Evolutionary conservation across 2,113 vertebrate genomes (phyloP).

Genomic region (Arenaria interpres): DNA sequence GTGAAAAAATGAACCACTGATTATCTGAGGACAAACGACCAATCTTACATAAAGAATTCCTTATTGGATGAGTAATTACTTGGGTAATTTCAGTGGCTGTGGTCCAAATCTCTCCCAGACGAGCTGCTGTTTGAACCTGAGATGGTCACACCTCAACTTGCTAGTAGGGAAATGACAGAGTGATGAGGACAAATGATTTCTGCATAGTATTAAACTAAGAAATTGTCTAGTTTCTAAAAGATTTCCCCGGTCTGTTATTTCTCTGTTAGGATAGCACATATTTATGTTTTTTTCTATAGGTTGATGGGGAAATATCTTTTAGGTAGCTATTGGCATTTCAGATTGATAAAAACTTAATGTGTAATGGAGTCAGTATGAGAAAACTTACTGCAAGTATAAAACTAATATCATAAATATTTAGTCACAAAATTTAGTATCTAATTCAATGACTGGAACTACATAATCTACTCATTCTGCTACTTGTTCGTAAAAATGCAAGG

Average conservation of each 20-base stretch:
- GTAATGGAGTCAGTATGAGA: not conserved
- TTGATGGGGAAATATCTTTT: not conserved
- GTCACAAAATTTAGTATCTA: conserved; percentile 6
- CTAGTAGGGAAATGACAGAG: not conserved
- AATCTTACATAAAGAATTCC: not conserved
- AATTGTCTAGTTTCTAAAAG: not conserved
- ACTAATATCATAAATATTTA: not conserved
- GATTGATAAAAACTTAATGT: not conserved
- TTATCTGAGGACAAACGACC: not conserved
- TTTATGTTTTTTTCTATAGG: not conserved
- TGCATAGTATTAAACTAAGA: not conserved
- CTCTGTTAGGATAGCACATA: not conserved
- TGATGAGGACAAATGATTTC: not conserved
- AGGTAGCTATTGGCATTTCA: not conserved
- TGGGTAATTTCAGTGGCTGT: not conserved
- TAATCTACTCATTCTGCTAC: not conserved
- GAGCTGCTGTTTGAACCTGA: not conserved
- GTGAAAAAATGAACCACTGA: not conserved
- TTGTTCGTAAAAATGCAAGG: not conserved
- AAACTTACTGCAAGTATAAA: conserved; percentile 2
- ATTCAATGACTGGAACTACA: not conserved
- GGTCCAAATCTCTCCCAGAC: not conserved
- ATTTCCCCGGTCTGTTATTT: not conserved
- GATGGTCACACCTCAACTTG: not conserved
- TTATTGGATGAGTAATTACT: not conserved